Evolutionary conservation across 1,140 invertebrate species (phyloP).

Genomic region (Trichomalopsis sarcophagae): DNA sequence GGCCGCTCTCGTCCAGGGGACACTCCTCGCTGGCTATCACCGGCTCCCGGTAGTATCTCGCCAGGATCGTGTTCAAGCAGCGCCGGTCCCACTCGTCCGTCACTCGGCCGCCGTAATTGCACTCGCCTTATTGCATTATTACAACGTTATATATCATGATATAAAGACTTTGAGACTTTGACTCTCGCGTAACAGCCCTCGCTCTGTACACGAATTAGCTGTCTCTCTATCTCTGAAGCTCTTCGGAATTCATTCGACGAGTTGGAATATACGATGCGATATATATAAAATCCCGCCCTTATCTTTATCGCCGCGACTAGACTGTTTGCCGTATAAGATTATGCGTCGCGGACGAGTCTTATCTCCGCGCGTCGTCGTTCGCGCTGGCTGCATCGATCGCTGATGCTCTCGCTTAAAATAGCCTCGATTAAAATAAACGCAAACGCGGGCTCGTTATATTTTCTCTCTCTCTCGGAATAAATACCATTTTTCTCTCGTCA

Average conservation of each 20-base stretch:
- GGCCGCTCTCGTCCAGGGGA: slow-evolving; percentile 79
- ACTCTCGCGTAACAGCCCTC: no score
- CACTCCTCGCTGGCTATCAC: slow-evolving; percentile 71
- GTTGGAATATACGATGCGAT: no score
- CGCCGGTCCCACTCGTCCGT: slow-evolving; percentile 97
- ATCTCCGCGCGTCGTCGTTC: neutral
- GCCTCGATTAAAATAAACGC: neutral
- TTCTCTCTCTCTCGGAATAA: no score
- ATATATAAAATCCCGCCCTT: neutral
- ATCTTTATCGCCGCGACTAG: neutral
- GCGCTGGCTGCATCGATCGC: neutral
- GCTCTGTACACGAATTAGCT: neutral
- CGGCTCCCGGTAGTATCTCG: slow-evolving; percentile 85
- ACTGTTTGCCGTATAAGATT: neutral
- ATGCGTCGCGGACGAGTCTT: neutral
- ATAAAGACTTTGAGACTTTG: neutral
- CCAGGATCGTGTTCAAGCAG: slow-evolving; percentile 88
- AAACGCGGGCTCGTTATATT: no score
- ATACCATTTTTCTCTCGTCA: no score
- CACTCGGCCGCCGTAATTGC: slow-evolving; percentile 96
- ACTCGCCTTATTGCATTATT: slow-evolving; percentile 82
- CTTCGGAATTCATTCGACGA: neutral
- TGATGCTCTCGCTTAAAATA: neutral
- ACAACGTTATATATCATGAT: no score
- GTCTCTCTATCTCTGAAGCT: no score